Conservation (phyloP, 2,797 vertebrate species). For the Gadopsis marmoratus region DNA sequence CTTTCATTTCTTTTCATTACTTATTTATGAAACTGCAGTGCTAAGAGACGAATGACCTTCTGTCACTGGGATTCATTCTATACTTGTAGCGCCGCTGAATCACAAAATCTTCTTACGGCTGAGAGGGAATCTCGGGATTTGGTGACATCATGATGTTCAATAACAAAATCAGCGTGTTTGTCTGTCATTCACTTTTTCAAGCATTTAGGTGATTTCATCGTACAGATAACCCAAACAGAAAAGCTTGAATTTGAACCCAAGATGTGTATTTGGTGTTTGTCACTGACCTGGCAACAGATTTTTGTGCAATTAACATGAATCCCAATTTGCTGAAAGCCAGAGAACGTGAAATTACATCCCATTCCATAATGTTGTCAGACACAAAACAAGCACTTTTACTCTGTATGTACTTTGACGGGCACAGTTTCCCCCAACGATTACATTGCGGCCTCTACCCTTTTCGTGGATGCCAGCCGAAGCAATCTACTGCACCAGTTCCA, state of each 20-base stretch:
- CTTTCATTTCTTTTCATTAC: background rate
- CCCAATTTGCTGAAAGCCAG: too few species aligned
- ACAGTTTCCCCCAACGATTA: too few species aligned
- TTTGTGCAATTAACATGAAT: background rate
- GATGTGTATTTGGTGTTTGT: background rate
- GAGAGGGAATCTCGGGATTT: background rate
- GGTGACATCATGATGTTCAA: background rate
- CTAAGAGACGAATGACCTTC: background rate
- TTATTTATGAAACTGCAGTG: background rate
- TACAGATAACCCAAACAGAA: background rate
- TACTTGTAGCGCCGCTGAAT: background rate
- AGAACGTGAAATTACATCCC: too few species aligned
- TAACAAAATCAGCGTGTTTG: too few species aligned
- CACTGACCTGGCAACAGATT: background rate
- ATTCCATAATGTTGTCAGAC: too few species aligned
- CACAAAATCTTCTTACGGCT: background rate
- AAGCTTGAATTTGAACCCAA: background rate
- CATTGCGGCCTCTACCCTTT: too few species aligned
- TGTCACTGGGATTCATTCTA: background rate
- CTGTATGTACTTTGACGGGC: too few species aligned
- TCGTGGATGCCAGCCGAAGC: too few species aligned
- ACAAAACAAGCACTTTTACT: too few species aligned
- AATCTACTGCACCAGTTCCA: too few species aligned
- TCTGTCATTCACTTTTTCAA: background rate
- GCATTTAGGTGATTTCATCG: background rate